Percentiles rank a stretch among this genome's conserved stretches.
phyloP scores from a whole-genome alignment of 2,888 invertebrate species.

The Lapara coniferarum region DNA sequence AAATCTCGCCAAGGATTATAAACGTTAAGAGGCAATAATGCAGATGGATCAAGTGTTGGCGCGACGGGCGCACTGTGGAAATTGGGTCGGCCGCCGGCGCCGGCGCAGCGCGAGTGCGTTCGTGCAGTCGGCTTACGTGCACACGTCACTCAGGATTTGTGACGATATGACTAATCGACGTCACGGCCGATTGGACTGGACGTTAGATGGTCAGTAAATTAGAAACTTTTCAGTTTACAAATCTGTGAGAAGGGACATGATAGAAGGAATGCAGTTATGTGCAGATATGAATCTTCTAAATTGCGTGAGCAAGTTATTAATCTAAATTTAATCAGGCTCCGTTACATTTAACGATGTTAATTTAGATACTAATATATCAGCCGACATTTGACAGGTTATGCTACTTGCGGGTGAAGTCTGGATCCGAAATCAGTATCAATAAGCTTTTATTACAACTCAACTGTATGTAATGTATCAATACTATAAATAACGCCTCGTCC shows the following conservation, averaged over 20 bases:
- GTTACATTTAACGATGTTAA: no score
- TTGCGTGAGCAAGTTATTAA: not conserved
- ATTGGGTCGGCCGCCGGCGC: constrained; percentile 62
- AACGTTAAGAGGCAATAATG: constrained; percentile 28
- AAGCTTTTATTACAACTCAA: no score
- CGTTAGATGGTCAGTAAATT: not conserved
- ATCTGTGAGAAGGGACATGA: not conserved
- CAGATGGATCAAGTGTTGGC: constrained; percentile 19
- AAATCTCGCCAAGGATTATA: constrained; percentile 26
- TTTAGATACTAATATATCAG: no score
- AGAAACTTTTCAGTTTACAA: not conserved
- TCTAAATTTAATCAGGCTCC: not conserved
- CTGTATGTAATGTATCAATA: no score
- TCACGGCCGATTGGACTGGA: constrained; percentile 2
- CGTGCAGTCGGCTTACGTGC: constrained; percentile 51
- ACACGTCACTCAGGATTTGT: constrained; percentile 24
- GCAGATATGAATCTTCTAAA: not conserved
- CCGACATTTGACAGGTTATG: no score
- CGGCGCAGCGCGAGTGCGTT: constrained; percentile 63
- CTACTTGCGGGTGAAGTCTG: no score
- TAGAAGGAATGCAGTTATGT: not conserved
- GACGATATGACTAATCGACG: constrained; percentile 15
- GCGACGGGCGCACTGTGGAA: constrained; percentile 34
- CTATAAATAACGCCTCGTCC: not conserved
- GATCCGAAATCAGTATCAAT: no score